Percentiles rank a stretch among this genome's conserved stretches.
These are phyloP conservation scores for Drosophila sucinea DNA, from an alignment of 1,140 invertebrate species.

Conservation along the genomic window DNA sequence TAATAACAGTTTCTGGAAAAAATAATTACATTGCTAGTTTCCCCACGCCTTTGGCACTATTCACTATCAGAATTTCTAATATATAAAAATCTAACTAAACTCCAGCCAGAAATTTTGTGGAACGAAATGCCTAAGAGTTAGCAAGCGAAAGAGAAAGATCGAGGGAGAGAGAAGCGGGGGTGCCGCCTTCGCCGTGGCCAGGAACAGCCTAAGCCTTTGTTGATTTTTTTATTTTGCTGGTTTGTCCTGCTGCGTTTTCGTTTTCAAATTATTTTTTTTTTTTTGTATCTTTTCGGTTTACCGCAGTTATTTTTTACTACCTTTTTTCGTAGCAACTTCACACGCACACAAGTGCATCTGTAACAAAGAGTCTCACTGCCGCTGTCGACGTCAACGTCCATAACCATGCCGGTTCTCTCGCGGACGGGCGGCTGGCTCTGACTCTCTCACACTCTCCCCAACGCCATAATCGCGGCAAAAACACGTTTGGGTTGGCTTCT, in stretches of 20 bases:
- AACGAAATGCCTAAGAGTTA: conserved; percentile 6
- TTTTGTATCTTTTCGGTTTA: conserved; percentile 81
- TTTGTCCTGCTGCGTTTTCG: conserved; percentile 63
- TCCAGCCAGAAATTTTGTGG: background rate
- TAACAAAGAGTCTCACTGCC: conserved; percentile 42
- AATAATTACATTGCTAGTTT: conserved; percentile 38
- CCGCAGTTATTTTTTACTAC: conserved; percentile 82
- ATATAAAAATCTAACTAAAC: conserved; percentile 23
- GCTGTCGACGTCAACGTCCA: conserved; percentile 26
- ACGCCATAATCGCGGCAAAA: conserved; percentile 69
- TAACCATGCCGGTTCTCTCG: conserved; percentile 36
- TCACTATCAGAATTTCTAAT: conserved; percentile 41
- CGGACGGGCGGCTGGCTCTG: conserved; percentile 36
- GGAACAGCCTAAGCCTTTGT: conserved; percentile 40
- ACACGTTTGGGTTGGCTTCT: conserved; percentile 65
- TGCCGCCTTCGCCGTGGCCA: conserved; percentile 24
- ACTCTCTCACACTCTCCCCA: conserved; percentile 20
- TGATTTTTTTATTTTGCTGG: conserved; percentile 63
- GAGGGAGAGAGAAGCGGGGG: background rate
- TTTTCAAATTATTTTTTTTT: conserved; percentile 62
- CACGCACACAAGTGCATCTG: conserved; percentile 35
- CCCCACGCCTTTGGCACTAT: conserved; percentile 33
- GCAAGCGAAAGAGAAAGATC: background rate
- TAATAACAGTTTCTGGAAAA: conserved; percentile 20
- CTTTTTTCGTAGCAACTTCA: conserved; percentile 74